These are phyloP conservation scores for Apodemus speciosus DNA, from an alignment of 2,113 vertebrate genomes.

Conservation along the genomic window DNA sequence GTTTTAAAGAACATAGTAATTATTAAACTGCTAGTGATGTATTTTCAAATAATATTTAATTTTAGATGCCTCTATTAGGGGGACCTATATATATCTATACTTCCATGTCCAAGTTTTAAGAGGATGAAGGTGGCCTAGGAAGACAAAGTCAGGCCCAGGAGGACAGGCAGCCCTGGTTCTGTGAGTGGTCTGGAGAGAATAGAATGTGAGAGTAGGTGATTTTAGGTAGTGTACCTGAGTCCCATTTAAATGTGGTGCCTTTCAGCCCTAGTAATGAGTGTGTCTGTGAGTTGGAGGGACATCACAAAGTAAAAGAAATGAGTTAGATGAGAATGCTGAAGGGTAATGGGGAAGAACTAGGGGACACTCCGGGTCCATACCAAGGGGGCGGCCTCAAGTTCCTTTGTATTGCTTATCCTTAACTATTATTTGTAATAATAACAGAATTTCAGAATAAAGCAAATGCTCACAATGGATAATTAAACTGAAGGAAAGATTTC, in stretches of 20 bases:
- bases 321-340: background rate
- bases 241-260: background rate
- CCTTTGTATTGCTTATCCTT: background rate
- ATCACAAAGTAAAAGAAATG: background rate
- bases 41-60: background rate
- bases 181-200: background rate
- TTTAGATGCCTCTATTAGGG: background rate
- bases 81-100: background rate
- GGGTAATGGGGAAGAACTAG: background rate
- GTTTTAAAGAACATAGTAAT: background rate
- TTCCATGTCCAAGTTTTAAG: background rate
- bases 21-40: background rate
- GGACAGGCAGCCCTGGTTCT: background rate
- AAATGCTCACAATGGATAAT: background rate
- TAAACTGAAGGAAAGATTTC: background rate
- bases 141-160: no score
- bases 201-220: background rate
- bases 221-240: background rate
- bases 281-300: background rate
- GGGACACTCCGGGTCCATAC: background rate
- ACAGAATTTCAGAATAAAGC: background rate
- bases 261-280: background rate
- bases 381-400: background rate
- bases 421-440: background rate
- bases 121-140: background rate